Base-by-base conservation (phyloP, 1,140 invertebrate species). In the Saccostrea glomerata region DNA sequence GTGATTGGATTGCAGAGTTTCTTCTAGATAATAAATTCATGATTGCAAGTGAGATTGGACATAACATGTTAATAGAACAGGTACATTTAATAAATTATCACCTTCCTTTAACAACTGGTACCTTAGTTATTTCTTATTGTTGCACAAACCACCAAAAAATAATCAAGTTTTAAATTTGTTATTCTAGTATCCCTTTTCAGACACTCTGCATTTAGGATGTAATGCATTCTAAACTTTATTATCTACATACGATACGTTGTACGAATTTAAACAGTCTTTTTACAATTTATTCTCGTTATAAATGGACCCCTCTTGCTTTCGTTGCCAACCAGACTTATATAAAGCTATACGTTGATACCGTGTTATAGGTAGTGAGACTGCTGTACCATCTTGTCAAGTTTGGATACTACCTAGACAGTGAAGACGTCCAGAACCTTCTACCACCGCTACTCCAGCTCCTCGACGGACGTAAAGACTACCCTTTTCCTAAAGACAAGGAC, bases 1-100 rank as follows among this genome's bases (percentile, higher is more conserved):
- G 94, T 66, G 95, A 95, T 88, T 95, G 94, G 95, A 95, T 95
- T 86, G 92, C 94, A 5, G 94, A 95, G 87, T 95, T 95, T 82
- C 89, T 95, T 30, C 86, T 90, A 13, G 87, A 93, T 12, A 95
- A 95, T 86, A 93, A 93, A 87, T 94, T 92, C 73, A 95, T 95
- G 94, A 92, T 92, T 66, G 92, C 94, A 30, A 93, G 92, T 12
- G 89, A 93, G 36, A 93, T 94, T 40, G 94, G 94, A 9, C 93
- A 94, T 84, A 95, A 95, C 89, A 94, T 94, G 93, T 90, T 95
- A 17, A 92, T 94, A 60, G 94, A 94, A 89, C 93, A 94, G 93
- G 94, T 94, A 73, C 13, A 17, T 66, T 23, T 82, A 82, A 20
- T 82, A n/a, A n/a, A n/a, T 82, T 25, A 0, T 2, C 2, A 47